Evolutionary conservation across 2,888 invertebrate species (phyloP), one percentile per base, ranked within the genome.

Genomic region (Hydrotaea diabolus): DNA sequence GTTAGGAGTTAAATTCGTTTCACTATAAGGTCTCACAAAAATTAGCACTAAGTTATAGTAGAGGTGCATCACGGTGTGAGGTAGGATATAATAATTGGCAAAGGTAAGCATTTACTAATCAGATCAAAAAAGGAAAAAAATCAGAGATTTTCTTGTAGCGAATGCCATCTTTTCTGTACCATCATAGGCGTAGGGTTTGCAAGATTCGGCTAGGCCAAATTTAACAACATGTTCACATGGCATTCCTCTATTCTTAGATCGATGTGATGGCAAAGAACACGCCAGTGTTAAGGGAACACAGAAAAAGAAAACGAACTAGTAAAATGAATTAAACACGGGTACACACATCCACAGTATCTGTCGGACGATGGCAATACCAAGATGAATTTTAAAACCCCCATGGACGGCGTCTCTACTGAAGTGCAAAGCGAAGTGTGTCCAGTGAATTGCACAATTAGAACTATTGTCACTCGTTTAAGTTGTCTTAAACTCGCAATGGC

Each of bases 271-370:
- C 62, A 31, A 21, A 11, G 13, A 13, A 21, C 43, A 69, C 21
- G 46, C 9, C 39, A 19, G 19, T 43, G 31, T 17, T n/a, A n/a
- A 4, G 17, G 39, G 0, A 19, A 39, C 21, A 62, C 21, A 66
- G 17, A 21, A 19, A 9, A 4, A 4, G 31, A 31, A 7, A 39
- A 62, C n/a, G n/a, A 26, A 59, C 36, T 9, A 66, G 17, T 0
- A 21, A 66, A 66, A 64, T 36, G 15, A 36, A 64, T 36, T 31
- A 36, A 64, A 64, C n/a, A 36, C 64, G 64, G 36, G 64, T 36
- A 36, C 8, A 17, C n/a, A n/a, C n/a, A 36, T 69, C 46, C n/a
- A n/a, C n/a, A 46, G 11, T 21, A 46, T 69, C 21, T 23, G 39
- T 43, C 21, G 69, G 43, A 46, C 69, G 46, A 46, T 7, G 31